Evolutionary conservation across 2,113 vertebrate genomes (phyloP).

Genomic region (Peromyscus maniculatus): DNA sequence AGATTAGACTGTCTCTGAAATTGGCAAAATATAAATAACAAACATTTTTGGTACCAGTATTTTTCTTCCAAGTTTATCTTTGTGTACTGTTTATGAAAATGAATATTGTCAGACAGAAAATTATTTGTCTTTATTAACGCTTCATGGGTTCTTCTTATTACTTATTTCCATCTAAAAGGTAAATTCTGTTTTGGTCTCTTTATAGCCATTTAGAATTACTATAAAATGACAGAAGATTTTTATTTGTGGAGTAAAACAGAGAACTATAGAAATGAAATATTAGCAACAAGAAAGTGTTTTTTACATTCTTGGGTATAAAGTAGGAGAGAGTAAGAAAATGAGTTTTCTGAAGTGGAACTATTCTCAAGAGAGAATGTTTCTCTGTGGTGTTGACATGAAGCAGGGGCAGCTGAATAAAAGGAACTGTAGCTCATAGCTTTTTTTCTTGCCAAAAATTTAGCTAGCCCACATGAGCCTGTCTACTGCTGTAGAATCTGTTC

Average conservation of each 20-base stretch:
- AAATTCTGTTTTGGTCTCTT: slow-evolving; percentile 62
- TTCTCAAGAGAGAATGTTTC: slow-evolving; percentile 54
- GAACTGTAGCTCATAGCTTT: slow-evolving; percentile 48
- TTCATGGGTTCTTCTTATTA: slow-evolving; percentile 59
- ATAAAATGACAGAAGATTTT: slow-evolving; percentile 61
- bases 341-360: slow-evolving; percentile 52
- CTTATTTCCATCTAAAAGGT: slow-evolving; percentile 48
- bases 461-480: slow-evolving; percentile 36
- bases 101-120: slow-evolving; percentile 63
- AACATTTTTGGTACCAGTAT: background rate
- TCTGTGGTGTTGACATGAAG: slow-evolving; percentile 61
- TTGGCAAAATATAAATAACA: slow-evolving; percentile 31
- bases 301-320: slow-evolving; percentile 36
- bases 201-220: slow-evolving; percentile 26
- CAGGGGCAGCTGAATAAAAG: slow-evolving; percentile 52
- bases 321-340: slow-evolving; percentile 35
- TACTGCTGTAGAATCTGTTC: background rate
- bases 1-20: slow-evolving; percentile 33
- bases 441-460: slow-evolving; percentile 46
- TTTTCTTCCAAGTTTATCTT: slow-evolving; percentile 52
- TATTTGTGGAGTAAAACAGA: slow-evolving; percentile 51
- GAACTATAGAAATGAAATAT: slow-evolving; percentile 45
- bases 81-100: slow-evolving; percentile 35
- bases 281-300: slow-evolving; percentile 48
- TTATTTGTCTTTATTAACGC: slow-evolving; percentile 51